phyloP scores from a whole-genome alignment of 2,113 vertebrate species.

The Hippocampus zosterae region DNA sequence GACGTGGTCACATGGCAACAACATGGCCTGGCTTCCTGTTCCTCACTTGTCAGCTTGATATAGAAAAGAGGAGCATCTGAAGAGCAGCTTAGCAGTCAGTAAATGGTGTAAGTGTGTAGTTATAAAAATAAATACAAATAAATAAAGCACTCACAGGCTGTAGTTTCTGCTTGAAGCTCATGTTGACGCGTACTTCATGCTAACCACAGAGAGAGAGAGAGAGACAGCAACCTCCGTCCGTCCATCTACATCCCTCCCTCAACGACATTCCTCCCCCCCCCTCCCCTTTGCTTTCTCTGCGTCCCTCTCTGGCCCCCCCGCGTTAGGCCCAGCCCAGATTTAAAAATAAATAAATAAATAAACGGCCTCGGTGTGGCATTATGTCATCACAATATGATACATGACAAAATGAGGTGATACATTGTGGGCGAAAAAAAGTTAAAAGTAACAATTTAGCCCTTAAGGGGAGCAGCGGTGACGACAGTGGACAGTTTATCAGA shows the following conservation, averaged over 20 bases:
- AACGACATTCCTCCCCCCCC: slow-evolving; percentile 11
- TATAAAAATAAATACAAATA: background rate
- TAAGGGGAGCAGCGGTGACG: too few species aligned
- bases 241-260: slow-evolving; percentile 17
- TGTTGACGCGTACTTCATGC: slow-evolving; percentile 51
- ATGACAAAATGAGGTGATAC: background rate
- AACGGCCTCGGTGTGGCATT: background rate
- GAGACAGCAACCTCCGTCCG: slow-evolving; percentile 21
- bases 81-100: background rate
- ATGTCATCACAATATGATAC: background rate
- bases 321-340: background rate
- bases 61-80: background rate
- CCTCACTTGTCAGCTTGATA: slow-evolving; percentile 5
- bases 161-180: slow-evolving; percentile 74
- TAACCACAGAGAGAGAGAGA: slow-evolving; percentile 23
- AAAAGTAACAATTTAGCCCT: too few species aligned
- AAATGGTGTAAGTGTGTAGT: background rate
- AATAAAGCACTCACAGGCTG: slow-evolving; percentile 70
- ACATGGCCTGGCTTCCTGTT: background rate
- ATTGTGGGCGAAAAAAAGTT: background rate
- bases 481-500: too few species aligned
- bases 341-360: background rate
- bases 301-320: slow-evolving; percentile 28
- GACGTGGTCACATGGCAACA: background rate
- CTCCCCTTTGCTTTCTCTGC: slow-evolving; percentile 19